Evolutionary conservation across 2,888 invertebrate genomes (phyloP).

Genomic region (Lepidocyrtoides sp.): DNA sequence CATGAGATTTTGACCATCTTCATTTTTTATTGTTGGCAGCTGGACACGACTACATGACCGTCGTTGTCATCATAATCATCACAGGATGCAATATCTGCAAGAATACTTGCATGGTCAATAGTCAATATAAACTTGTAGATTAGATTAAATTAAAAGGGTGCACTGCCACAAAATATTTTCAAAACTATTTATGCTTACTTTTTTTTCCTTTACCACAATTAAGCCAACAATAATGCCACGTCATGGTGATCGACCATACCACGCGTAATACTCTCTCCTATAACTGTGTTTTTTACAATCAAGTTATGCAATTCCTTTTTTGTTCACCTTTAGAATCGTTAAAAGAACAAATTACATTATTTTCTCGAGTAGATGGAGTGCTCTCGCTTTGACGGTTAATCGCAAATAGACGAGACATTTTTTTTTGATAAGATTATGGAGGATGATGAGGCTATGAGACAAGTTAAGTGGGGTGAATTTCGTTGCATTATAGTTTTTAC

Average conservation of each 20-base stretch:
- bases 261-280: background rate
- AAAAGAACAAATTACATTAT: constrained; percentile 15
- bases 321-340: constrained; percentile 16
- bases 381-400: background rate
- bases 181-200: background rate
- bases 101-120: constrained; percentile 57
- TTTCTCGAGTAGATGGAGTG: background rate
- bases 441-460: background rate
- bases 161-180: background rate
- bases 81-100: constrained; percentile 1
- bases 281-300: too few relatives aligned
- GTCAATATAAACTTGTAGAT: background rate
- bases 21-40: constrained; percentile 64
- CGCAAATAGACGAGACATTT: background rate
- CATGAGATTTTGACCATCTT: constrained; percentile 48
- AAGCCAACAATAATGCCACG: too few relatives aligned
- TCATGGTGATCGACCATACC: too few relatives aligned
- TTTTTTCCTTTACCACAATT: background rate
- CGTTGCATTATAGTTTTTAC: constrained; percentile 32
- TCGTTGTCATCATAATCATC: background rate
- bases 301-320: constrained; percentile 60
- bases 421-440: constrained; percentile 20
- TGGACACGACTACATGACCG: constrained; percentile 46
- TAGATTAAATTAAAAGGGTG: background rate
- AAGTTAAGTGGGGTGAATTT: constrained; percentile 29